Evolutionary conservation across 2,797 vertebrate species (phyloP), one percentile per base, ranked within the genome.

Genomic region (Poecilia gillii): DNA sequence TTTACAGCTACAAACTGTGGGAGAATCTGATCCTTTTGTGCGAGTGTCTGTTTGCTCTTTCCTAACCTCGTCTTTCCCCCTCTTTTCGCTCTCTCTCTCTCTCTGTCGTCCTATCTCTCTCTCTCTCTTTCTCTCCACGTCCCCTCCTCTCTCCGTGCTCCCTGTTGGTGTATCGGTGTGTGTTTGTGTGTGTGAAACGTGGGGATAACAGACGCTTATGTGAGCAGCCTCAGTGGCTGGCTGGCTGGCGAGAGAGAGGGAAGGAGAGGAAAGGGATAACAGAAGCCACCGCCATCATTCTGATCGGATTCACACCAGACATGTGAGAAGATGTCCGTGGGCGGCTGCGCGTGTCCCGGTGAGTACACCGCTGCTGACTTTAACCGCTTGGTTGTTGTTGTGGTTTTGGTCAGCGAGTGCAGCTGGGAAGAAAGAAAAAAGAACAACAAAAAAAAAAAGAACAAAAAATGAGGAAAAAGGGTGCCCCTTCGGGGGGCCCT

Each of bases 241-340:
- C 93, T 90, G 92, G 91, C 93, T 92, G 92, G 91, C 92, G 91
- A 93, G 91, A 88, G 80, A 88, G 89, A 91, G 85, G 82, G 89
- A 83, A 88, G 85, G 88, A 86, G 83, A 90, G 87, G 89, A 70
- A 85, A 47, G 82, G 93, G 92, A 92, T 90, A 91, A 89, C 87
- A 87, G 85, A 88, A 80, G 71, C 77, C 80, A 84, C 86, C 93
- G 88, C 88, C 92, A 92, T 94, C 95, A 85, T 96, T 95, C 95
- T 91, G 94, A 93, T 95, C 95, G 94, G 95, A 94, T 95, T 92
- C 94, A 94, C 89, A 95, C 96, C 96, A 96, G 97, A 97, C 97
- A 98, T 98, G 97, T 97, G 96, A 96, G 94, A 98, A 97, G 97
- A 98, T 98, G 97, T 98, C 97, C 94, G 97, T 97, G 93, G 95